Base-by-base conservation (phyloP, 2,113 vertebrate species). In the Pteruthius melanotis region DNA sequence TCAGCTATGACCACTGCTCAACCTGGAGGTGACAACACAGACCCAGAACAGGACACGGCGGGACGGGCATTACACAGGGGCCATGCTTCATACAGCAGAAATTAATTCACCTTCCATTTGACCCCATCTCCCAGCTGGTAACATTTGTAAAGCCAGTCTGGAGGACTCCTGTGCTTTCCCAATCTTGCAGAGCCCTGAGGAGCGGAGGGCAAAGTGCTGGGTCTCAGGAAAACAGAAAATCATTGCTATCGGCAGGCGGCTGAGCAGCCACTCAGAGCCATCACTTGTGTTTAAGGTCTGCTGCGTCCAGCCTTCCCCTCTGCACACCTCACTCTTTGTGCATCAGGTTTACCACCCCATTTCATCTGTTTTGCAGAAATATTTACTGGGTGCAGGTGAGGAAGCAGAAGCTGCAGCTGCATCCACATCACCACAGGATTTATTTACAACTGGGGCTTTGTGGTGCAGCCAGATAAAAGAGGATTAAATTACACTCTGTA, bases 401-500 rank as follows among this genome's bases (percentile, higher is more conserved):
- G 95, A 90, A 91, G 95, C 59, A 92, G 90, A 80, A 87, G 94
- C 92, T 92, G 91, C 83, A 83, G 96, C 96, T 89, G 90, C 87
- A 83, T 64, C 82, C 31, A 7, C 82, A 90, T 37, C 94, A 87
- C 89, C 88, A 60, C 17, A 87, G 31, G 60, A 94, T 96, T 95
- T 97, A 96, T 97, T 97, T 97, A 97, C 94, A 96, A 12, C 76
- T 81, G 83, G 93, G 90, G 77, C 86, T 95, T 89, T 77, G 37
- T 45, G 83, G 89, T 85, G 87, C 93, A 87, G 97, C 94, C 80
- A 94, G 93, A 95, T 97, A 92, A 94, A 96, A 98, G 95, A 97
- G 96, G 97, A 98, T 98, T 98, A 97, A 97, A 97, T 97, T 95
- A 94, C 44, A 70, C 87, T 97, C 94, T 97, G 94, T 95, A 97